Conservation (phyloP, 1,140 invertebrate genomes). For the Micrasema minimum region DNA sequence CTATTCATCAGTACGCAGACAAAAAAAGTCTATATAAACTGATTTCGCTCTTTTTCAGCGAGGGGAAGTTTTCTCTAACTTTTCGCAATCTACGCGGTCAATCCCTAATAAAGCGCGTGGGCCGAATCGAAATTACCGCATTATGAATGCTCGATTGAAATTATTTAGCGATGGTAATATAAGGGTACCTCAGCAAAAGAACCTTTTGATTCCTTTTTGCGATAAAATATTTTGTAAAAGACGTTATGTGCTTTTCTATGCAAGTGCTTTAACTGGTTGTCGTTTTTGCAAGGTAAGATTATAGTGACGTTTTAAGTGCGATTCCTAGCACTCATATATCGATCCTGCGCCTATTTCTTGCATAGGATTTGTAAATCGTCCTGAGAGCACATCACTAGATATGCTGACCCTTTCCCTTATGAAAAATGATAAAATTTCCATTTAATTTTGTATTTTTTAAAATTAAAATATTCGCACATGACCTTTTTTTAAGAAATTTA, state of each 20-base stretch:
- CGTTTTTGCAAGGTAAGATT: background rate
- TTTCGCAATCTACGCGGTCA: background rate
- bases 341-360: constrained; percentile 8
- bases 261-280: background rate
- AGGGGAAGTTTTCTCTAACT: background rate
- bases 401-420: too few species aligned
- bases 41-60: background rate
- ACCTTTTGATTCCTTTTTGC: background rate
- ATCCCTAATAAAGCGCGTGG: constrained; percentile 26
- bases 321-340: constrained; percentile 15
- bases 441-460: too few species aligned
- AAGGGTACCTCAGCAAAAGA: background rate
- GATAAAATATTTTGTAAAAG: background rate
- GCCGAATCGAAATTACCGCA: constrained; percentile 28
- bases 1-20: too few species aligned
- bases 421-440: too few species aligned
- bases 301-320: constrained; percentile 36
- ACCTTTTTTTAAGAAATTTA: too few species aligned
- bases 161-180: background rate
- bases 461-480: too few species aligned
- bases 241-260: background rate
- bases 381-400: constrained; percentile 5
- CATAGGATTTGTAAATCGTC: background rate
- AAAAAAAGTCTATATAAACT: background rate
- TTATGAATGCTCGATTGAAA: constrained; percentile 29